Evolutionary conservation across 2,113 vertebrate species (phyloP), one percentile per base, ranked within the genome.

Genomic region (Cynocephalus volans): DNA sequence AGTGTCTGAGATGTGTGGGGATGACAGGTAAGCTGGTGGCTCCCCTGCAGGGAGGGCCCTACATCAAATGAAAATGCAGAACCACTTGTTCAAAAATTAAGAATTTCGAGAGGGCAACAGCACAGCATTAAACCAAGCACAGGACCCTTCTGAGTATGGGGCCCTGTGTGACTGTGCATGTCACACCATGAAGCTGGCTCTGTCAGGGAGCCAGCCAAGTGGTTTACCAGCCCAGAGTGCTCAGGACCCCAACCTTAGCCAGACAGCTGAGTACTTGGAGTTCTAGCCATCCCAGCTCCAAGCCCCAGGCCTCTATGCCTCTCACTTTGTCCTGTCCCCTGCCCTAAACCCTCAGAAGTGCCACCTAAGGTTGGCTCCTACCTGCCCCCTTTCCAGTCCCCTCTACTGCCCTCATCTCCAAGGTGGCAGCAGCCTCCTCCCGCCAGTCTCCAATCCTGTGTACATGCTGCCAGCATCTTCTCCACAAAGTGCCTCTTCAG

Each of bases 401-500:
- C 73, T 6, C 75, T 11, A 48, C 56, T n/a, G 48, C 23, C 83
- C 70, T 86, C 8, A 2, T 54, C 62, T 72, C 73, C 41, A 33
- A 28, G 9, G 62, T 54, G 62, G 36, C 88, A 62, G 41, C 54
- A 24, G 28, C 52, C 3, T 2, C 48, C 62, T 77, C 64, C 85
- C 45, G 15, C 93, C 41, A 26, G 36, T 56, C 81, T 60, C 80
- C 85, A 67, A 19, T 45, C 69, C 41, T 13, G 5, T 5, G 28
- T 36, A 33, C 9, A n/a, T 0, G 7, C 73, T 28, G 54, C 90
- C 88, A 26, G 26, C 15, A 23, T 88, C 92, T 85, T 76, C 58
- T 86, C 85, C 94, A 81, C 97, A 95, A 98, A 97, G 96, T 18
- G 95, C 92, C 82, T 90, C 96, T 76, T 83, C 13, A 36, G 80